Conservation (phyloP, 2,113 vertebrate genomes). For the Cairina moschata region DNA sequence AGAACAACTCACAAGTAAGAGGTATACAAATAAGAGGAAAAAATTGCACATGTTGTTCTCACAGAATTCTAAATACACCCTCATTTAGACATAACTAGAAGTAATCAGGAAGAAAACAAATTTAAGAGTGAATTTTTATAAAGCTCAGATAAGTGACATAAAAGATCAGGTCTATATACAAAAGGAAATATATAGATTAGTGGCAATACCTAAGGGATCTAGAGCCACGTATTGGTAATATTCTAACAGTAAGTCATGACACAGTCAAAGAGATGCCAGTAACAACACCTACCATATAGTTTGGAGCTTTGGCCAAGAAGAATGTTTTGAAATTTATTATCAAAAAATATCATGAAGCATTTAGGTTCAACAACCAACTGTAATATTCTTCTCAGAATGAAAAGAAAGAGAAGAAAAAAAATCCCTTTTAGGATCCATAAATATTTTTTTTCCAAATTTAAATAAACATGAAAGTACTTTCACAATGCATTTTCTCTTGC, state of each 20-base stretch:
- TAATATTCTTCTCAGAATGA: neutral
- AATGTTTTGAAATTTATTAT: neutral
- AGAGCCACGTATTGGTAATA: neutral
- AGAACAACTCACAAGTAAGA: neutral
- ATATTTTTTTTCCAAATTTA: neutral
- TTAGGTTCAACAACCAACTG: neutral
- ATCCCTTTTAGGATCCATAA: neutral
- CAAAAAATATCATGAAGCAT: neutral
- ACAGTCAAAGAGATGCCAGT: neutral
- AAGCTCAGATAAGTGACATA: neutral
- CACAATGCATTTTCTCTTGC: neutral
- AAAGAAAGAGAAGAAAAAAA: neutral
- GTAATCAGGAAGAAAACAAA: neutral
- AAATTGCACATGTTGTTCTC: neutral
- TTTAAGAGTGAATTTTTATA: neutral
- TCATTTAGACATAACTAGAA: neutral
- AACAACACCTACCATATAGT: neutral
- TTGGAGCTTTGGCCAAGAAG: neutral
- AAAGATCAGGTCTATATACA: neutral
- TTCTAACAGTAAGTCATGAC: neutral
- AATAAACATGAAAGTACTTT: neutral
- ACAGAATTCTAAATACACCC: neutral
- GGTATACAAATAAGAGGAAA: neutral
- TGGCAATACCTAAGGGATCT: neutral
- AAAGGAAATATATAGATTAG: neutral